Evolutionary conservation across 2,888 invertebrate species (phyloP).

Genomic region (Fragum sueziense): DNA sequence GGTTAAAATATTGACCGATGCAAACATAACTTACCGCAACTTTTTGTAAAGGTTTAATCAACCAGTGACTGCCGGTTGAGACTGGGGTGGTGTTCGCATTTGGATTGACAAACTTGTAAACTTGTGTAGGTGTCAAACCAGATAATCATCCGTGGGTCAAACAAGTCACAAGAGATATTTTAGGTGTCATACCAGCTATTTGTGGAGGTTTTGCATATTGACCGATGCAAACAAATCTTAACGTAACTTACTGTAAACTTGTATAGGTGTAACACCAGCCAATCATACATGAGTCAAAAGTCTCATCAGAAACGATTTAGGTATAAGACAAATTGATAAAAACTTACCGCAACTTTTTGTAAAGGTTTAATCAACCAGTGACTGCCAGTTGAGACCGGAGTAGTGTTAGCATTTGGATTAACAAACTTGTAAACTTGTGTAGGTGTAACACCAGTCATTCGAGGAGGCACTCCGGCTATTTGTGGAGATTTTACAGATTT

Average conservation of each 20-base stretch:
- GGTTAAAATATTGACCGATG: too few species aligned
- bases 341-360: slow-evolving; percentile 62
- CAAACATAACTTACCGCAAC: slow-evolving; percentile 59
- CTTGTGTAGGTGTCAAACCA: slow-evolving; percentile 59
- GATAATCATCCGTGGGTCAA: too few species aligned
- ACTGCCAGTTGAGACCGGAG: slow-evolving; percentile 20
- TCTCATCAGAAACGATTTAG: too few species aligned
- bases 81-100: slow-evolving; percentile 29
- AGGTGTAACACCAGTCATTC: slow-evolving; percentile 39
- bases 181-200: too few species aligned
- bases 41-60: slow-evolving; percentile 61
- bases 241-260: too few species aligned
- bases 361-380: slow-evolving; percentile 65
- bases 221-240: too few species aligned
- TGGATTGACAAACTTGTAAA: slow-evolving; percentile 62
- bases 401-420: slow-evolving; percentile 37
- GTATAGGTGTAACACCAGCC: too few species aligned
- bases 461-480: background rate
- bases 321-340: background rate
- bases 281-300: too few species aligned
- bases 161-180: too few species aligned
- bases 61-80: slow-evolving; percentile 51
- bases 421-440: slow-evolving; percentile 67
- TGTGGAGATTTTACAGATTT: background rate
- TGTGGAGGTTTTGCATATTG: too few species aligned